Conservation (phyloP, 35 echinoderm and acorn worm genomes). For the Heliocidaris erythrogramma region DNA sequence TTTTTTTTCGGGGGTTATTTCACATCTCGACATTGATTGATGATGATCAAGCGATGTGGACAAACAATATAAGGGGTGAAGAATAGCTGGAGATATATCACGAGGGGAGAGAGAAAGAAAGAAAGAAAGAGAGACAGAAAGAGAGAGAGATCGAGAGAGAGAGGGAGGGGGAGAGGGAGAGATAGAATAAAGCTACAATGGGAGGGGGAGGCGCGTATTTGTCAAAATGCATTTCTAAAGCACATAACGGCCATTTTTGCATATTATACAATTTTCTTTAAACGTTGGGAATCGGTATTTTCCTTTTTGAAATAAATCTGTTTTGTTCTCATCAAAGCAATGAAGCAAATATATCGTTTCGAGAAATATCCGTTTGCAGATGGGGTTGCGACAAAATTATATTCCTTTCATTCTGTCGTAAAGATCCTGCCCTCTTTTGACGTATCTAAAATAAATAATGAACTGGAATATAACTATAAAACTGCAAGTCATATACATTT, state of each 20-base stretch:
- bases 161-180: neutral
- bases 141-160: neutral
- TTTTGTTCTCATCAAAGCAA: neutral
- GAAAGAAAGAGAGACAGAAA: neutral
- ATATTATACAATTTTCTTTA: neutral
- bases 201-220: neutral
- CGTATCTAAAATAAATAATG: neutral
- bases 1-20: neutral
- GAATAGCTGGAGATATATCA: neutral
- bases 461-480: neutral
- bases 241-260: too few species aligned
- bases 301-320: neutral
- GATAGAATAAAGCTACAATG: neutral
- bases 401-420: too few species aligned
- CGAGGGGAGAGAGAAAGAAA: neutral
- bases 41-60: neutral
- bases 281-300: neutral
- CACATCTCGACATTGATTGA: constrained; percentile 27
- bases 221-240: neutral
- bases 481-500: neutral
- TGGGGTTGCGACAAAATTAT: too few species aligned
- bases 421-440: neutral
- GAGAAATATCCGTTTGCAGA: neutral
- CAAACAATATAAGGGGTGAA: constrained; percentile 26
- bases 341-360: neutral